These are phyloP conservation scores for Ichneumoninae sp. DNA, from an alignment of 2,888 invertebrate genomes.

Conservation along the genomic window DNA sequence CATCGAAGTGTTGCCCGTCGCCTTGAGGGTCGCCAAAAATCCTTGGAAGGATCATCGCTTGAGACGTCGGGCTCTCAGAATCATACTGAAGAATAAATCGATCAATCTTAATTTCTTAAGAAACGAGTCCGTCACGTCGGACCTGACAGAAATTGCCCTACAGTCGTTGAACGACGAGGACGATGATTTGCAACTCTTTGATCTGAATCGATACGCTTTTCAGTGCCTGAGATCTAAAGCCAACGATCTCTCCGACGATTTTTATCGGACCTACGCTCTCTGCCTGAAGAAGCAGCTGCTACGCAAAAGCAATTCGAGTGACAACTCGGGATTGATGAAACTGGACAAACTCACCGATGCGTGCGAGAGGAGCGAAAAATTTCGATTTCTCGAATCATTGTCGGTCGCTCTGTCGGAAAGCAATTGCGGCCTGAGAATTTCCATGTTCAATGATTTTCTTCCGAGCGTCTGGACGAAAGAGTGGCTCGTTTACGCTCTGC, in stretches of 20 bases:
- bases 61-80: background rate
- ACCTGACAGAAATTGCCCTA: background rate
- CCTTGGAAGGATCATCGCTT: background rate
- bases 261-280: background rate
- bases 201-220: conserved; percentile 1
- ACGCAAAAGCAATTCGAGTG: background rate
- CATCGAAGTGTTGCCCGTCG: conserved; percentile 1
- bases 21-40: background rate
- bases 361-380: conserved; percentile 13
- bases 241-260: conserved; percentile 3
- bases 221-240: background rate
- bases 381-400: background rate
- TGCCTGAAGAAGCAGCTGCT: background rate
- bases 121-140: background rate
- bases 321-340: background rate
- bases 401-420: conserved; percentile 17
- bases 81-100: background rate
- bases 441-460: conserved; percentile 10
- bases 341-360: background rate
- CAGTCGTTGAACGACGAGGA: background rate
- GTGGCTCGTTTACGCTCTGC: conserved; percentile 12
- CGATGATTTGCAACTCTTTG: background rate
- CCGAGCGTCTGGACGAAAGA: conserved; percentile 6
- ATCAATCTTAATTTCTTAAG: background rate
- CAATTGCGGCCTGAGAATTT: background rate